phyloP scores from a whole-genome alignment of 2,888 invertebrate genomes.

The Colletes collaris region DNA sequence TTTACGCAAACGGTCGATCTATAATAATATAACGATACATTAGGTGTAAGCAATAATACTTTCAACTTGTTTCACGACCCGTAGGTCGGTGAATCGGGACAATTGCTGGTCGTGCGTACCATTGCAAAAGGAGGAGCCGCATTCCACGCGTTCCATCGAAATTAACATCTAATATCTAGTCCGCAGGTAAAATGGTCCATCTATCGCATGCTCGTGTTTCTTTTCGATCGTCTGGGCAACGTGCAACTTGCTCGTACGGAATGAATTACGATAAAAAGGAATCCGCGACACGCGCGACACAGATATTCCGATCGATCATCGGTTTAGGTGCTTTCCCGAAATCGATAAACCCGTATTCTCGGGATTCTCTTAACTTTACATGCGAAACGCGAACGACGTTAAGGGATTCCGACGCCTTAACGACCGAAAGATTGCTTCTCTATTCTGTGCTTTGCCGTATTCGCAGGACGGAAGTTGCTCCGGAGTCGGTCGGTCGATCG shows the following conservation, averaged over 20 bases:
- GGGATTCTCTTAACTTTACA: constrained; percentile 11
- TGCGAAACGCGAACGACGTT: constrained; percentile 41
- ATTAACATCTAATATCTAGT: too few species aligned
- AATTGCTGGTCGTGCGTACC: neutral
- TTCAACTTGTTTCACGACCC: constrained; percentile 77
- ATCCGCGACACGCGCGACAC: neutral
- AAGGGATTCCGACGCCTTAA: constrained; percentile 45
- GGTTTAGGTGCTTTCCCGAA: neutral
- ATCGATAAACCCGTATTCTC: constrained; percentile 24
- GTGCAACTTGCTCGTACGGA: neutral
- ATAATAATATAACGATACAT: constrained; percentile 71
- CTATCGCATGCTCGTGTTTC: neutral
- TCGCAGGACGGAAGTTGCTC: constrained; percentile 15
- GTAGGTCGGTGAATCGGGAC: constrained; percentile 32
- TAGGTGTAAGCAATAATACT: constrained; percentile 80
- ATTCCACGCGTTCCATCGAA: neutral
- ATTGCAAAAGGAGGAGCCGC: constrained; percentile 44
- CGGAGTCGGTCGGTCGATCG: neutral
- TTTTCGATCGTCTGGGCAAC: neutral
- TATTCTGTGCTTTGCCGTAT: neutral
- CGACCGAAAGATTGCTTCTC: constrained; percentile 38
- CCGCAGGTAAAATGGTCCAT: too few species aligned
- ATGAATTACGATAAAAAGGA: too few species aligned
- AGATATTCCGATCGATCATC: too few species aligned
- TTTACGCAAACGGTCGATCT: constrained; percentile 70